A percentile compares a stretch with the other conserved stretches of the same genome.
phyloP scores from a whole-genome alignment of 2,113 vertebrate genomes.

The Cryptomyrus ogoouensis region DNA sequence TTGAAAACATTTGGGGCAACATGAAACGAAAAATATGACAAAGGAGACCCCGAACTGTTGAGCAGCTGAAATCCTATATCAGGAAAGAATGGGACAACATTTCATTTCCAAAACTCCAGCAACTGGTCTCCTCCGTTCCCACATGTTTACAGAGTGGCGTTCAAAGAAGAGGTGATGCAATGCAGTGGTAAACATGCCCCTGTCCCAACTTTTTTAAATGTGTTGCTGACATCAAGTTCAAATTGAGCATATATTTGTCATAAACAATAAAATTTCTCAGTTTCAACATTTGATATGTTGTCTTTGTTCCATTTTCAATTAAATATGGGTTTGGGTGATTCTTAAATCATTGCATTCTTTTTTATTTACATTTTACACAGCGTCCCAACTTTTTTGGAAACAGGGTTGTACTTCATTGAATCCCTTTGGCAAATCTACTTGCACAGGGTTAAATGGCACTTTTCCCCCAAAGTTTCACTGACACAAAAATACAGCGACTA shows the following conservation, averaged over 20 bases:
- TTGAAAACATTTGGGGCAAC: not conserved
- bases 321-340: not conserved
- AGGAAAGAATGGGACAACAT: not conserved
- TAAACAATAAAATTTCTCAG: not conserved
- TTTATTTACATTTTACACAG: not conserved
- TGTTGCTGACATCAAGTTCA: not conserved
- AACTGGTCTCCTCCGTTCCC: not conserved
- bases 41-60: not conserved
- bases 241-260: not conserved
- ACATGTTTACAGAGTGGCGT: not conserved
- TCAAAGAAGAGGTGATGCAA: not conserved
- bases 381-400: not conserved
- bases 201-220: not conserved
- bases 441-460: not conserved
- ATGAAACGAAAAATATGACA: not conserved
- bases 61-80: not conserved
- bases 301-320: not conserved
- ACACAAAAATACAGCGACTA: not conserved
- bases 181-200: not conserved
- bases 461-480: not conserved
- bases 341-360: not conserved
- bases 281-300: not conserved
- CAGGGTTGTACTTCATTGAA: not conserved
- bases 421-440: not conserved
- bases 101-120: not conserved